Evolutionary conservation across 1,140 invertebrate genomes (phyloP), one percentile per base, ranked within the genome.

Genomic region (Drosophila lacertosa): DNA sequence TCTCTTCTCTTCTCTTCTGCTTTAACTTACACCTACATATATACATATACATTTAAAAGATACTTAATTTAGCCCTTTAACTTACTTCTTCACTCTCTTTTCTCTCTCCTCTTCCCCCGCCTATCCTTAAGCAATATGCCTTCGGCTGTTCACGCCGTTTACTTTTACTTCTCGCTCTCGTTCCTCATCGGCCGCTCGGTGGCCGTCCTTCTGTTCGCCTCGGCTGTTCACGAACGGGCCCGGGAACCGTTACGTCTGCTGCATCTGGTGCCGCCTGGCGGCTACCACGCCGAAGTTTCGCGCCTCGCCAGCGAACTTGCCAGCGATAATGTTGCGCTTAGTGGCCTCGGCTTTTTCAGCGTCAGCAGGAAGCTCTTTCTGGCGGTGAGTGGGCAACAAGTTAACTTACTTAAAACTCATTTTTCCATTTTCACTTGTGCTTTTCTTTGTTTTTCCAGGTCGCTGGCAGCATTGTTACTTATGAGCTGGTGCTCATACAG

Each of bases 391-490:
- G 16, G 51, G 16, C 16, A 45, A 24, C 42, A 45, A 18, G 20
- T 65, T 37, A 44, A 51, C 39, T 73, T 44, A 4, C 9, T 7
- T 26, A 26, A 15, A 26, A 13, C 20, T 24, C 1, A 35, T 37
- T 16, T 37, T 9, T 64, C 16, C 39, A 22, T 53, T 39, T 37
- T 24, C 20, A 0, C 24, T 35, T n/a, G 2, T 35, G 4, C n/a
- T 32, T 32, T 32, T 10, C 2, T 32, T 6, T 32, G 1, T 32
- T 15, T 37, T 15, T 6, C 13, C 94, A 45, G 83, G 60, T 88
- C 63, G 94, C 94, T 15, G 94, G 94, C 37, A 94, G 94, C 5
- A 94, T 95, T 63, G 92, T 94, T 4, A 94, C 94, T 1, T 94
- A 94, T 55, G 94, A 94, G 86, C 81, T 95, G 5, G 93, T 94